Base-by-base conservation (phyloP, 2,888 invertebrate genomes). In the Tribolium freemani region DNA sequence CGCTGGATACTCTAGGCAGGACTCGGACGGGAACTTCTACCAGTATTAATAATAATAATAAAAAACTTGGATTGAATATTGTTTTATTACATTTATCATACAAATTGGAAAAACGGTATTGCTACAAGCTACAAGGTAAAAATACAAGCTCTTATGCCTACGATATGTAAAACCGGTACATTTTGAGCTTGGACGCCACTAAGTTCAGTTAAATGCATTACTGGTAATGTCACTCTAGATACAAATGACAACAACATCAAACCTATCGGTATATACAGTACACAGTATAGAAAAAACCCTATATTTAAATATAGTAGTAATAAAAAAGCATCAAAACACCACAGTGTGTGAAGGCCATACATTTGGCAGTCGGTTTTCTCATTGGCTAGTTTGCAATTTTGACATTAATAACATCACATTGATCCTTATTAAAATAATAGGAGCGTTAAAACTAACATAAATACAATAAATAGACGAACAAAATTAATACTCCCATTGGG, bases 401-500 rank as follows among this genome's bases (percentile, higher is more conserved):
- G 71, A 71, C 54, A 64, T 58, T 10, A 31, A 46, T 16, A 58
- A 68, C 70, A 73, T 73, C 73, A 73, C 73, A 73, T 67, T 69
- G 72, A 72, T 75, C 71, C 75, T 66, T 72, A n/a, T n/a, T n/a
- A 75, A 73, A 75, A 75, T 74, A 76, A 73, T 75, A 64, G 48
- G 31, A 74, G 63, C 54, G 72, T 69, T 69, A 75, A 73, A 50
- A 75, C 64, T 70, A 57, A 75, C 67, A 72, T 72, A 69, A 75
- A 70, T 76, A 75, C 50, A 77, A 77, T 77, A 79, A 79, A 79
- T 78, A 77, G 71, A 46, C 63, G 26, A 69, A 69, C 10, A 53
- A 60, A 58, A 53, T 88, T 95, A 97, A 87, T 96, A 97, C 88
- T 97, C 97, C 97, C 97, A 97, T 84, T 95, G 95, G 81, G 96